These are phyloP conservation scores for Cloeon dipterum DNA, from an alignment of 2,888 invertebrate genomes.

Conservation along the genomic window DNA sequence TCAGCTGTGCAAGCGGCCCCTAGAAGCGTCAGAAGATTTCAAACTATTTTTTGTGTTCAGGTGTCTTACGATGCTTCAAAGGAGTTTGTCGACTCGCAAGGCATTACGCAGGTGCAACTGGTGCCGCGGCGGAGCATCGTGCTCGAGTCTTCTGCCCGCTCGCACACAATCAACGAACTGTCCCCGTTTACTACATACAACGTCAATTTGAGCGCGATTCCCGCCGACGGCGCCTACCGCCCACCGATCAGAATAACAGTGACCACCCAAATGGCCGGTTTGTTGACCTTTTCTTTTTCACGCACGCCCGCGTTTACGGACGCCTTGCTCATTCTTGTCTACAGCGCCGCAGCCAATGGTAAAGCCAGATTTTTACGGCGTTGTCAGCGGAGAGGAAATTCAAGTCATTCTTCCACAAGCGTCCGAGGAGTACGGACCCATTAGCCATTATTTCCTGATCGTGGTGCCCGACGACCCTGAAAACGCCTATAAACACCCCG, in stretches of 20 bases:
- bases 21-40: too few relatives aligned
- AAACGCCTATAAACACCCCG: constrained; percentile 14
- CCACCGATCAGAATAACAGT: constrained; percentile 19
- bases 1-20: too few relatives aligned
- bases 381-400: constrained; percentile 10
- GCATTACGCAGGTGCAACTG: constrained; percentile 16
- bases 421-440: constrained; percentile 29
- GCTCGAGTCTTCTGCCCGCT: constrained; percentile 12
- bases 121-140: constrained; percentile 11
- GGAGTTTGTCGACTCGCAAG: constrained; percentile 19
- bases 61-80: constrained; percentile 17
- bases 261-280: constrained; percentile 19
- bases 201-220: constrained; percentile 18
- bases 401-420: constrained; percentile 20
- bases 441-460: constrained; percentile 28
- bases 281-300: constrained; percentile 2
- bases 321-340: neutral
- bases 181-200: constrained; percentile 20
- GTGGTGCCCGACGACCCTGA: constrained; percentile 22
- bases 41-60: too few relatives aligned
- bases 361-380: constrained; percentile 17
- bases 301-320: neutral
- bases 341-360: constrained; percentile 18
- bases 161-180: constrained; percentile 14
- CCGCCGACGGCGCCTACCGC: constrained; percentile 15